Percentiles rank a stretch among this genome's conserved stretches.
These are phyloP conservation scores for Zosterops borbonicus DNA, from an alignment of 2,113 vertebrate species.

Conservation along the genomic window DNA sequence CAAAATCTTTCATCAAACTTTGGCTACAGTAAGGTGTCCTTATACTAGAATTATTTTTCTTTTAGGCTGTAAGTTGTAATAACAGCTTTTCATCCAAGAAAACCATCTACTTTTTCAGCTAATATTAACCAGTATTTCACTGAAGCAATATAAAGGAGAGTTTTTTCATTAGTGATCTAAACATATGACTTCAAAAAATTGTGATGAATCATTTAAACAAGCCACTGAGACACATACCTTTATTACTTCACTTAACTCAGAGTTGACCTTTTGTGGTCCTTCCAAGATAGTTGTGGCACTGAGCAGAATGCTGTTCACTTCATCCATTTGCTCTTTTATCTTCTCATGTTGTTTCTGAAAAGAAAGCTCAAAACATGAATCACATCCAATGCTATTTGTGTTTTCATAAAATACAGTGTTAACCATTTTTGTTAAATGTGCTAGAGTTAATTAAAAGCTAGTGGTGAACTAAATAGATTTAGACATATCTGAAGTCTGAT, in stretches of 20 bases:
- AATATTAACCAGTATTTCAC: not conserved
- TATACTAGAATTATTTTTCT: not conserved
- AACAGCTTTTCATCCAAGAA: not conserved
- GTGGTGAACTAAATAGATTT: not conserved
- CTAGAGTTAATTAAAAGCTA: not conserved
- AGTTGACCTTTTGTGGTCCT: slow-evolving; percentile 57
- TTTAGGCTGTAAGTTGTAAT: not conserved
- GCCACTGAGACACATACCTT: slow-evolving; percentile 74
- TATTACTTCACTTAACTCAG: slow-evolving; percentile 77
- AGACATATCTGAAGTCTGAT: not conserved
- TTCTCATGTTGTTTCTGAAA: slow-evolving; percentile 76
- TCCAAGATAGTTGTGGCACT: slow-evolving; percentile 63
- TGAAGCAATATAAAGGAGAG: not conserved
- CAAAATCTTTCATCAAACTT: not conserved
- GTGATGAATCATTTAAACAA: not conserved
- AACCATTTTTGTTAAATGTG: not conserved
- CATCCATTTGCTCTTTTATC: slow-evolving; percentile 69
- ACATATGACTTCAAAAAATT: not conserved
- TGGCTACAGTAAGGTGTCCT: not conserved
- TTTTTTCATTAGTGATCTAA: not conserved
- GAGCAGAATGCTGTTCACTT: slow-evolving; percentile 74
- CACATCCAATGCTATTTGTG: not conserved
- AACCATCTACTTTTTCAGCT: not conserved
- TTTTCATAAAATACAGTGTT: not conserved
- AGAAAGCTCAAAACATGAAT: not conserved